These are phyloP conservation scores for Pipra filicauda DNA, from an alignment of 2,113 vertebrate species.

Conservation along the genomic window DNA sequence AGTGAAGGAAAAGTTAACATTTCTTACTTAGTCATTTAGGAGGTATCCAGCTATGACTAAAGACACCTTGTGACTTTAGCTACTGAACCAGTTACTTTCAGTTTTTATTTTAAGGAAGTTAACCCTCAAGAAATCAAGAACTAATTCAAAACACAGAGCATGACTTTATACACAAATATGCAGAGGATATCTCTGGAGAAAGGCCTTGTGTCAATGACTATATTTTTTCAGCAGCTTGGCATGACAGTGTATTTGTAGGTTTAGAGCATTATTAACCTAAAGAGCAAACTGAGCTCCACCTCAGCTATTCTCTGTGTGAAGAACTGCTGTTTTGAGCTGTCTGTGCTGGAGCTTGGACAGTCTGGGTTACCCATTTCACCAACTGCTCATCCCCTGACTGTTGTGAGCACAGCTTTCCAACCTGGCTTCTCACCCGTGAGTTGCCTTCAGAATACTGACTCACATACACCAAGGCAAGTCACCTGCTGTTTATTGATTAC, in stretches of 20 bases:
- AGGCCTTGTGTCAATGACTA: background rate
- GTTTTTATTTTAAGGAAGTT: background rate
- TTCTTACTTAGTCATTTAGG: background rate
- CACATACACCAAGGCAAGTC: background rate
- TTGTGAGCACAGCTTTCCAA: background rate
- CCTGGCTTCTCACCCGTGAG: background rate
- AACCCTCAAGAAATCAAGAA: background rate
- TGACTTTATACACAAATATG: background rate
- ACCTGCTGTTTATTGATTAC: conserved; percentile 59
- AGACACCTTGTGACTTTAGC: background rate
- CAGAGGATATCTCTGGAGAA: background rate
- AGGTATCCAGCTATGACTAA: background rate
- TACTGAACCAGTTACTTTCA: background rate
- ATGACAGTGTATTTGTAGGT: background rate
- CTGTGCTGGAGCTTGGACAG: background rate
- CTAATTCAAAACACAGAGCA: background rate
- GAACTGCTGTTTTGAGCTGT: background rate
- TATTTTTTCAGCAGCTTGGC: background rate
- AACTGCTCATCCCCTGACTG: background rate
- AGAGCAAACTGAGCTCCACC: background rate
- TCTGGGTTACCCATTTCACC: background rate
- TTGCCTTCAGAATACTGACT: background rate
- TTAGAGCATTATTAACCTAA: background rate
- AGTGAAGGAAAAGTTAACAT: background rate
- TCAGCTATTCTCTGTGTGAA: background rate